Base-by-base conservation (phyloP, 2,888 invertebrate genomes). In the Nemoura dubitans region DNA sequence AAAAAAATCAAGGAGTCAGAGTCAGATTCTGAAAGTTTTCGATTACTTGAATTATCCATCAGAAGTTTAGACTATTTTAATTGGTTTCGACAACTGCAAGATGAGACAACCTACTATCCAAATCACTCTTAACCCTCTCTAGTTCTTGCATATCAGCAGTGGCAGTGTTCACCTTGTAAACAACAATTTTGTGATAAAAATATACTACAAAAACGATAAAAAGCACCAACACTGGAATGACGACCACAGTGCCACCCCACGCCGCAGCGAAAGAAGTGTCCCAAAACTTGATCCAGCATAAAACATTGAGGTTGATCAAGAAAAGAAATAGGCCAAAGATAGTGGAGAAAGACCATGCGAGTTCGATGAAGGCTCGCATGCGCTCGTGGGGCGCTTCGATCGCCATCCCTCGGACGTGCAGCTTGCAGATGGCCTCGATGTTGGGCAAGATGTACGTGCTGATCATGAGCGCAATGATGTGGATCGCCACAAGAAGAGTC, bases 151-250 rank as follows among this genome's bases (percentile, higher is more conserved):
- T 59, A 59, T 59, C 59, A 21, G 59, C 59, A 1, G 59, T 21
- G 59, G 59, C 59, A 21, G 59, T 59, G 21, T 59, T 21, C 59
- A 59, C 59, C 59, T 59, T 59, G 59, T 21, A 59, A 59, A 59
- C 59, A 59, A 59, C 59, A 21, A 59, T 59, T 59, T 59, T 59
- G 59, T 59, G 59, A 59, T 59, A 59, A 59, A 59, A 59, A 59
- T 59, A 59, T 1, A 59, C 59, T 16, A 59, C 59, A 59, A 59
- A 59, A 59, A 21, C 21, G 59, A 59, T 21, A 59, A 59, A 59
- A 3, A 59, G 2, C 3, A 59, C 21, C 21, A 59, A 59, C 3
- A 59, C 59, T 1, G 59, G 59, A 10, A 59, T 21, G 21, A 59
- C 59, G 16, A 59, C 59, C 21, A 21, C 59, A 7, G 59, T 59